A percentile compares a stretch with the other conserved stretches of the same genome.
Conservation (phyloP, 2,797 vertebrate species). For the Tolypeutes matacus region DNA sequence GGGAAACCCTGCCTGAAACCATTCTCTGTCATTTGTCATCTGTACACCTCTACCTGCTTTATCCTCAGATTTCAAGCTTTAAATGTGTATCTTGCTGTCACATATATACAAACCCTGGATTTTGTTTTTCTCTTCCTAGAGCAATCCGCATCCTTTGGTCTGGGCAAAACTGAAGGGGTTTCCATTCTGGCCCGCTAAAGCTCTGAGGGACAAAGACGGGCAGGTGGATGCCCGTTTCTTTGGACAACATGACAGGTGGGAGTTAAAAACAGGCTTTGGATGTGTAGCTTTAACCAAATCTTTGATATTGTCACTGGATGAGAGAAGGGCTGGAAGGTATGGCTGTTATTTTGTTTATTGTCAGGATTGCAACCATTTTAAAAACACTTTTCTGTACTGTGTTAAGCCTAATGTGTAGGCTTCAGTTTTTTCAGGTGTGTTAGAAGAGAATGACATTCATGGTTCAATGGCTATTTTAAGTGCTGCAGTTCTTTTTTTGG, state of each 20-base stretch:
- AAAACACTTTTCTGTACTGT: neutral
- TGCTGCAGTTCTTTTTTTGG: neutral
- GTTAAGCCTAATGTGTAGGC: neutral
- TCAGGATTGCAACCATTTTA: neutral
- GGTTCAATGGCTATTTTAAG: neutral
- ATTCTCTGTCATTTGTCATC: neutral
- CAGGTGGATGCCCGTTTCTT: constrained; percentile 99
- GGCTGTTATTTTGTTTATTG: neutral
- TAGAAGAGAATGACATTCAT: neutral
- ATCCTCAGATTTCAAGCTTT: neutral
- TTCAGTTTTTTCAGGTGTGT: neutral
- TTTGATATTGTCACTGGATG: neutral
- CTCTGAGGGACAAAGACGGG: constrained; percentile 97
- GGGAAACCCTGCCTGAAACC: neutral
- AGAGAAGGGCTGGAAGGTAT: neutral
- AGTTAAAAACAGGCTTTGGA: constrained; percentile 52
- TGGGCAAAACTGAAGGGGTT: constrained; percentile 99
- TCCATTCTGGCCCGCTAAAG: constrained; percentile 99
- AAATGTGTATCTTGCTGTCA: neutral
- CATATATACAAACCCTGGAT: constrained; percentile 52
- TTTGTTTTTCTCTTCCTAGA: constrained; percentile 90
- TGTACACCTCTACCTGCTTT: fast-evolving
- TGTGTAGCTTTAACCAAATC: neutral
- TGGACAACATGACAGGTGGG: constrained; percentile 98
- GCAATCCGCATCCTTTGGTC: constrained; percentile 97